Percentiles rank a stretch among this genome's conserved stretches.
phyloP scores from a whole-genome alignment of 2,888 invertebrate genomes.

The Amphipoea lucens region DNA sequence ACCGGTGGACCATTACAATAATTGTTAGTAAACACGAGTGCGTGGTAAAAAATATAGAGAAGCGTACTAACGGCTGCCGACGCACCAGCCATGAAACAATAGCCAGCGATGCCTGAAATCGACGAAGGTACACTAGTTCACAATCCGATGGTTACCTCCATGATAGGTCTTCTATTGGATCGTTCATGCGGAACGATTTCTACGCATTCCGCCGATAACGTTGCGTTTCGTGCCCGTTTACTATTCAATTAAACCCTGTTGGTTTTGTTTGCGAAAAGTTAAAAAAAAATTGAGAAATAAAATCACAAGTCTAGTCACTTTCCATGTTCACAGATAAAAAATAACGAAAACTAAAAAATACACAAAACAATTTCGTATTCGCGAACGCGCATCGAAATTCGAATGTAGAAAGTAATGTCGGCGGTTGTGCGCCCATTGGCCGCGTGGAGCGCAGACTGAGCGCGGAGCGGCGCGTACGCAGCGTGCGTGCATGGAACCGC shows the following conservation, averaged over 20 bases:
- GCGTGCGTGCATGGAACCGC: slow-evolving; percentile 70
- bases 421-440: slow-evolving; percentile 76
- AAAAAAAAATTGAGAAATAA: slow-evolving; percentile 56
- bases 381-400: slow-evolving; percentile 71
- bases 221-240: slow-evolving; percentile 59
- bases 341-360: slow-evolving; percentile 44
- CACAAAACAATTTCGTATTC: slow-evolving; percentile 53
- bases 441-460: slow-evolving; percentile 79
- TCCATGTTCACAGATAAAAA: slow-evolving; percentile 64
- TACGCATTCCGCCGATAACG: slow-evolving; percentile 79
- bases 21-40: slow-evolving; percentile 72
- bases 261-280: slow-evolving; percentile 55
- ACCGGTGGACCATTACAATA: slow-evolving; percentile 64
- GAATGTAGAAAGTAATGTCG: slow-evolving; percentile 65
- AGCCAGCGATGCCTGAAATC: slow-evolving; percentile 83
- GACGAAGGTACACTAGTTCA: slow-evolving; percentile 76
- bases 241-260: slow-evolving; percentile 57
- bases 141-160: slow-evolving; percentile 79
- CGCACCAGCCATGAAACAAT: slow-evolving; percentile 82
- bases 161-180: slow-evolving; percentile 75
- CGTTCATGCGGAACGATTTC: slow-evolving; percentile 83
- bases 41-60: slow-evolving; percentile 51
- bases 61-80: slow-evolving; percentile 72
- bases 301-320: slow-evolving; percentile 60
- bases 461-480: slow-evolving; percentile 72